phyloP scores from a whole-genome alignment of 2,113 vertebrate species.

The Sus scrofa region T2T-Sscrofa CM000815.6:133252001-133252500 shows the following conservation, averaged over 20 bases:
- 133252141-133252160: not conserved
- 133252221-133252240: not conserved
- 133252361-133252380: not conserved
- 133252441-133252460: not conserved
- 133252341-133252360: not conserved
- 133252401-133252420: not conserved
- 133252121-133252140: not conserved
- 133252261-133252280: not conserved
- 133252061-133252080: not conserved
- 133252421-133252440: constrained; percentile 54
- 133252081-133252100: not conserved
- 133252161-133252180: not conserved
- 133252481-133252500: not conserved
- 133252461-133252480: not conserved
- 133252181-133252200: not conserved
- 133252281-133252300: not conserved
- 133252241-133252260: not conserved
- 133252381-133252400: not conserved
- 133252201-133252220: not conserved
- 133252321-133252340: not conserved
- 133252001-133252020: not conserved
- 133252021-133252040: not conserved
- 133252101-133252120: not conserved
- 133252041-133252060: not conserved
- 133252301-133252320: not conserved